Evolutionary conservation across 1,140 invertebrate genomes (phyloP), one percentile per base, ranked within the genome.

Genomic region (Ostrea denselamellosa): DNA sequence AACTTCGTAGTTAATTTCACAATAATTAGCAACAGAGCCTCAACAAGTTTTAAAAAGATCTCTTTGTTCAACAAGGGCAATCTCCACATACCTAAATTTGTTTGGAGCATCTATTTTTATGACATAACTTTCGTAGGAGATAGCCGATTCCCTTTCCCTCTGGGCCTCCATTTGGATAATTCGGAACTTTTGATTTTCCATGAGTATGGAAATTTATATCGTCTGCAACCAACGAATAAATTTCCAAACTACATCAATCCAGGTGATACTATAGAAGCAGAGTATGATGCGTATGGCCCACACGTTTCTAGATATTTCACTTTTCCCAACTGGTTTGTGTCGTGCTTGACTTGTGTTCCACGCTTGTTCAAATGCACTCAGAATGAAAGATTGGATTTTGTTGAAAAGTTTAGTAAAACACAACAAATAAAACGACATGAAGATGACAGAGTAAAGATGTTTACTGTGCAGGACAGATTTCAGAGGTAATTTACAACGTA

Each of bases 41-140:
- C 25, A 12, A 12, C 22, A 0, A 9, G 22, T 28, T 14, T 77
- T 14, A 77, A 77, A 25, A 77, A 77, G 28, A 14, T 93, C 34
- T 89, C 54, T 12, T 85, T 93, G 7, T 90, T 85, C 53, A 93
- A 93, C 77, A 86, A 56, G 0, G 92, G 93, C 4, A 34, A 68
- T 8, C 25, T 51, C 10, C 22, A 68, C 0, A 89, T 93, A 12
- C 22, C 54, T 1, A 51, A 65, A 7, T 89, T 90, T 44, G 87
- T 90, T 81, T 92, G 92, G 92, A 81, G 62, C 19, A 89, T 92
- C 56, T 91, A 90, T 53, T 92, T 92, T 52, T 87, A 88, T 65
- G 85, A 83, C 71, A 89, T 91, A n/a, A 68, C 89, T 12, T 56
- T 87, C 19, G 25, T 91, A 7, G 68, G 93, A 71, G 87, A 90